Percentiles rank a stretch among this genome's conserved stretches.
phyloP scores from a whole-genome alignment of 2,797 vertebrate genomes.

The Arrhamphus sclerolepis region DNA sequence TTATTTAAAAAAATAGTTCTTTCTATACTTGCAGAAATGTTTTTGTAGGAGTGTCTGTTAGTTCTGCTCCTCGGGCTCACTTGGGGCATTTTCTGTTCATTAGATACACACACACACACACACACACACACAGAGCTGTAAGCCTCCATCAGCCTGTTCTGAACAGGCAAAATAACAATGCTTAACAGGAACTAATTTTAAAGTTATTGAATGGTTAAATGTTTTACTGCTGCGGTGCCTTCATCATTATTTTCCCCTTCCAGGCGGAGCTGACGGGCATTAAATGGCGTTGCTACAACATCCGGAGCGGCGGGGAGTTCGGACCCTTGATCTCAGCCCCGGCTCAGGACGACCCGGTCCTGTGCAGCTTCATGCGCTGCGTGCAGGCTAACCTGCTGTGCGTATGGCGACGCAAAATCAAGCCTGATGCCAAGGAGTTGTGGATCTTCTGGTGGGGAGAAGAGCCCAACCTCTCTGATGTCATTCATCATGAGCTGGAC shows the following conservation, averaged over 20 bases:
- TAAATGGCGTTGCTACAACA: constrained; percentile 99
- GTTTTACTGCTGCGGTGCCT: constrained; percentile 1
- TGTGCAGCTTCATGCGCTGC: constrained; percentile 97
- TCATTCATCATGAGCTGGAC: constrained; percentile 96
- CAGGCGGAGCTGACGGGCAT: constrained; percentile 98
- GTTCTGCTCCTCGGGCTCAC: constrained; percentile 1
- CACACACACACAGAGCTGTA: background rate
- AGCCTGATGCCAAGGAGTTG: constrained; percentile 91
- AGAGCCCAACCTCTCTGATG: constrained; percentile 90
- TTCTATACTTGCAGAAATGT: background rate
- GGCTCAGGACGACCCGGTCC: constrained; percentile 96
- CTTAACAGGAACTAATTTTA: constrained; percentile 4
- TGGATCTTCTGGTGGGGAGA: constrained; percentile 99
- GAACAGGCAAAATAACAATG: constrained; percentile 13
- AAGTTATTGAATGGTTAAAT: constrained; percentile 22
- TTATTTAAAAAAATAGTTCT: background rate
- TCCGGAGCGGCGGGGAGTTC: constrained; percentile 91
- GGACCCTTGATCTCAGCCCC: constrained; percentile 97
- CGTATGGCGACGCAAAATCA: constrained; percentile 95
- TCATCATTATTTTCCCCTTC: constrained; percentile 19
- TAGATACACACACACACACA: background rate
- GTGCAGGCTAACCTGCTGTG: constrained; percentile 96
- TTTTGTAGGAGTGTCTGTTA: background rate
- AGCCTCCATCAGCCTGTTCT: background rate
- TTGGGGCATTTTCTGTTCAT: background rate